Evolutionary conservation across 2,797 vertebrate species (phyloP).

Genomic region (Phrynocephalus guinanensis): DNA sequence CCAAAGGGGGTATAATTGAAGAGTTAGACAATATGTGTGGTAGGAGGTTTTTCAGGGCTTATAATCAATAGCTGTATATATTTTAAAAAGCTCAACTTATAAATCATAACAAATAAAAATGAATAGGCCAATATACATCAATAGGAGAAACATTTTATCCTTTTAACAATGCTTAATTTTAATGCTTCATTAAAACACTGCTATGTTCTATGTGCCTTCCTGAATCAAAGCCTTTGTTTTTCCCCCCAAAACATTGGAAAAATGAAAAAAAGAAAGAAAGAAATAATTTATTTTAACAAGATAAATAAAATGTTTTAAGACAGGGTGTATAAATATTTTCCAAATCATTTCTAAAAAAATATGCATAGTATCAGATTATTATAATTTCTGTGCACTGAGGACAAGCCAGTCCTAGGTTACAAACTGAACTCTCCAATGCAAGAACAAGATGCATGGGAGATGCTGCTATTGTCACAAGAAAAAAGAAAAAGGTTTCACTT

Average conservation of each 20-base stretch:
- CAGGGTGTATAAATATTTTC: no score
- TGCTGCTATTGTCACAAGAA: no score
- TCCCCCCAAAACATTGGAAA: not conserved
- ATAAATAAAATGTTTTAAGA: no score
- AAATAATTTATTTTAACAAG: no score
- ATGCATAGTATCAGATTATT: no score
- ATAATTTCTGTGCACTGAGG: no score
- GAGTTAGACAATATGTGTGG: conserved; percentile 15
- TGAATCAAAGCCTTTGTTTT: not conserved
- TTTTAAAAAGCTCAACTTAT: conserved; percentile 1
- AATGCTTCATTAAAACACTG: conserved; percentile 6
- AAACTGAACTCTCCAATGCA: no score
- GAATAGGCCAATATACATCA: not conserved
- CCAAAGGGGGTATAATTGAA: conserved; percentile 9
- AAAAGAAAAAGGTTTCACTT: no score
- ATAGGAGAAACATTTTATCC: conserved; percentile 10
- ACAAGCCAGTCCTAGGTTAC: no score
- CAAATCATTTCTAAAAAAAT: no score
- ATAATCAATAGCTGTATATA: conserved; percentile 17
- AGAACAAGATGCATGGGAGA: no score
- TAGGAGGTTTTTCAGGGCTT: conserved; percentile 1
- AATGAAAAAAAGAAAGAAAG: no score
- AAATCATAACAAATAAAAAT: conserved; percentile 11
- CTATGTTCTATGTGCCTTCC: not conserved
- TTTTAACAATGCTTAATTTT: not conserved